Percentiles rank a stretch among this genome's conserved stretches.
These are phyloP conservation scores for Plectrocnemia conspersa DNA, from an alignment of 1,140 invertebrate species.

Conservation along the genomic window DNA sequence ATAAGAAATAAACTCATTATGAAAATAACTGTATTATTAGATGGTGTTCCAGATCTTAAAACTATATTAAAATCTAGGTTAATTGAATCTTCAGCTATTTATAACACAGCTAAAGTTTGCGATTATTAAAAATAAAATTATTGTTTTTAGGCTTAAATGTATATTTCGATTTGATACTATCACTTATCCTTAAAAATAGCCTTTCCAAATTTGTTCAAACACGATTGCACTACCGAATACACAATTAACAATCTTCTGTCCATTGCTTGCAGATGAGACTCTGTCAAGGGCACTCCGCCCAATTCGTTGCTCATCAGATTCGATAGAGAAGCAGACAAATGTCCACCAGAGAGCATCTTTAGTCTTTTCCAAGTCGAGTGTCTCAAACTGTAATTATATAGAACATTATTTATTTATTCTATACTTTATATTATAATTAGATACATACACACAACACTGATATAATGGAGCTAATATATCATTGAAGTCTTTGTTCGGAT, in stretches of 20 bases:
- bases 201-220: slow-evolving; percentile 55
- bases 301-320: slow-evolving; percentile 45
- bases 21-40: too few species aligned
- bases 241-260: slow-evolving; percentile 70
- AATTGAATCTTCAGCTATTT: too few species aligned
- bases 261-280: slow-evolving; percentile 73
- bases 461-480: slow-evolving; percentile 86
- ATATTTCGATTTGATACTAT: too few species aligned
- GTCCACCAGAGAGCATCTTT: slow-evolving; percentile 61
- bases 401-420: background rate
- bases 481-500: slow-evolving; percentile 75
- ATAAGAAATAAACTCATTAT: too few species aligned
- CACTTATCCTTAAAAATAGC: slow-evolving; percentile 35
- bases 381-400: slow-evolving; percentile 55
- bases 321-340: slow-evolving; percentile 55
- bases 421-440: background rate
- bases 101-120: too few species aligned
- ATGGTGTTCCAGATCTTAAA: too few species aligned
- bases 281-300: slow-evolving; percentile 62
- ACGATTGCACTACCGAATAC: slow-evolving; percentile 70
- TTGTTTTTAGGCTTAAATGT: too few species aligned
- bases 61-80: too few species aligned
- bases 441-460: slow-evolving; percentile 83
- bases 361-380: slow-evolving; percentile 66
- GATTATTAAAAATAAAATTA: too few species aligned